Conservation (phyloP, 53 echinoderm and acorn worm species). For the Temnopleurus reevesii region DNA sequence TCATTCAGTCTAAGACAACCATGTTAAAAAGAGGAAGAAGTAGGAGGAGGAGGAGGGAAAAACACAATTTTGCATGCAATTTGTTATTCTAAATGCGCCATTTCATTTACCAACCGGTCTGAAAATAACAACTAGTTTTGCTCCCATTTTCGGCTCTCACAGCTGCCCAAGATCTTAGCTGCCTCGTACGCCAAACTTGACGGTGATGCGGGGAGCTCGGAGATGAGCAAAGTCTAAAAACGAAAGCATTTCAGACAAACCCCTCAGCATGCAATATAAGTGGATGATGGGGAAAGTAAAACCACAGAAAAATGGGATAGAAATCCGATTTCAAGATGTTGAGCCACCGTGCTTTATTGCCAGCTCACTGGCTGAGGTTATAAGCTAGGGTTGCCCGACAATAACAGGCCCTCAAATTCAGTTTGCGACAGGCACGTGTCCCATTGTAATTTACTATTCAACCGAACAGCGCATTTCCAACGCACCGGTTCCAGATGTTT, state of each 20-base stretch:
- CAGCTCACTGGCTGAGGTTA: conserved; percentile 33
- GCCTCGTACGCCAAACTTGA: conserved; percentile 2
- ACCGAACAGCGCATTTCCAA: conserved; percentile 54
- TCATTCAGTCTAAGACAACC: too few relatives aligned
- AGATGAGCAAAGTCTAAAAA: not conserved
- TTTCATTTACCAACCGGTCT: too few relatives aligned
- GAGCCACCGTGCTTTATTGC: conserved; percentile 33
- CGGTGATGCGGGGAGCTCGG: not conserved
- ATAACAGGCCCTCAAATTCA: conserved; percentile 54
- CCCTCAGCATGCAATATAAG: conserved; percentile 16
- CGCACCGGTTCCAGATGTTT: conserved; percentile 63
- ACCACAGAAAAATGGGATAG: not conserved
- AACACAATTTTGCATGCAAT: too few relatives aligned
- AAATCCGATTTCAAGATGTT: conserved; percentile 43
- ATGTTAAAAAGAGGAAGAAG: too few relatives aligned
- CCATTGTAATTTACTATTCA: conserved; percentile 60
- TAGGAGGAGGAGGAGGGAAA: too few relatives aligned
- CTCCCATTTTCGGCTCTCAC: conserved; percentile 3
- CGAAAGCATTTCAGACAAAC: not conserved
- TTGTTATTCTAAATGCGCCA: too few relatives aligned
- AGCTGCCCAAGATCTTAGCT: conserved; percentile 48
- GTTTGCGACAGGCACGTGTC: conserved; percentile 59
- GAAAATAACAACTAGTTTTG: conserved; percentile 14
- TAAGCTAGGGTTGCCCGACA: conserved; percentile 42
- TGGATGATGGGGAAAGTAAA: not conserved